phyloP scores from a whole-genome alignment of 2,888 invertebrate genomes.

The Hirtodrosophila trivittata region DNA sequence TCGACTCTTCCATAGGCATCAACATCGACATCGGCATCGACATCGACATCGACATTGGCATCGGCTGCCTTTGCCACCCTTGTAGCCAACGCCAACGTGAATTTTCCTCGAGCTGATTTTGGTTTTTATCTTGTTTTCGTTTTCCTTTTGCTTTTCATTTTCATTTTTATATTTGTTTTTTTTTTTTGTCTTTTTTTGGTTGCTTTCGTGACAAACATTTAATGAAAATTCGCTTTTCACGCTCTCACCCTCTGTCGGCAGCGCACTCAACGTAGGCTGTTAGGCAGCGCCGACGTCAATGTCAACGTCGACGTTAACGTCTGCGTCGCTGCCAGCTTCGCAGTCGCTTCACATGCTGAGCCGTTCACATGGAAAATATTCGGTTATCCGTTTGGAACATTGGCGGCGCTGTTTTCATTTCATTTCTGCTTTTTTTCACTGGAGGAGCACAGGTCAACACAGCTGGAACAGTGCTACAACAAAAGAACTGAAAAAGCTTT shows the following conservation, averaged over 20 bases:
- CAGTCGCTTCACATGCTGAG: constrained; percentile 25
- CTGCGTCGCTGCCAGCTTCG: constrained; percentile 16
- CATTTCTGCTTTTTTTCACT: constrained; percentile 24
- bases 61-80: constrained; percentile 50
- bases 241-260: constrained; percentile 20
- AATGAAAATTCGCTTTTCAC: constrained; percentile 51
- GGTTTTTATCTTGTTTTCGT: constrained; percentile 14
- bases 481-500: neutral
- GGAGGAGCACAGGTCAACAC: constrained; percentile 39
- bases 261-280: constrained; percentile 3
- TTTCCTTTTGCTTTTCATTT: constrained; percentile 21
- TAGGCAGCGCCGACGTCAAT: constrained; percentile 13
- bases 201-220: constrained; percentile 32
- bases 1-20: neutral
- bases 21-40: neutral
- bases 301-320: constrained; percentile 18
- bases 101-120: constrained; percentile 49
- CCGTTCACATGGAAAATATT: constrained; percentile 71
- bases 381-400: constrained; percentile 60
- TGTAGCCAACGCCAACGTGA: constrained; percentile 30
- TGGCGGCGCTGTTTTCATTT: constrained; percentile 31
- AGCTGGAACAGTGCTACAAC: constrained; percentile 20
- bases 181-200: constrained; percentile 5
- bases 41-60: constrained; percentile 12
- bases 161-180: constrained; percentile 2